Evolutionary conservation across 2,888 invertebrate genomes (phyloP), one percentile per base, ranked within the genome.

Genomic region (Dryocosmus kuriphilus): DNA sequence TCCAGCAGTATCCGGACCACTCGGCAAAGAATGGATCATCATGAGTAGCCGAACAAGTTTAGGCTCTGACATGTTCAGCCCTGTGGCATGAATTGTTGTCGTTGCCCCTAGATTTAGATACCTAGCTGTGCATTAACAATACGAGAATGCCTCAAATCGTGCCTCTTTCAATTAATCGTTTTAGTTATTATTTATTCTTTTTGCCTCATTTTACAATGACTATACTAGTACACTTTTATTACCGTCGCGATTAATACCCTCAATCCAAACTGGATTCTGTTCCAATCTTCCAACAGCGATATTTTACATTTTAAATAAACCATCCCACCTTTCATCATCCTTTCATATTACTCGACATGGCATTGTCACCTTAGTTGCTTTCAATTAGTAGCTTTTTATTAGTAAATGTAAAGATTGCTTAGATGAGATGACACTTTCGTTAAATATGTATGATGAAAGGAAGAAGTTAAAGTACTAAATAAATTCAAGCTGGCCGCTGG

Each of bases 21-120:
- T 74, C 65, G 61, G 51, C 71, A 78, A 46, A 80, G 79, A 79
- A 80, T 80, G 81, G 83, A 83, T 81, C 83, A 81, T 27, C 83
- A 65, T 32, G 71, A 74, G 76, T 74, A 78, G 78, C 77, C 80
- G 74, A 67, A 19, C 46, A 30, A 71, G 62, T 60, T 79, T 78
- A 75, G 71, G 78, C 41, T 62, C 77, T 81, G 79, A 83, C 74
- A 80, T 79, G 78, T 78, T 87, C 88, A 87, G 86, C 88, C 88
- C 90, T 90, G 89, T 89, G 91, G 91, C 91, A 91, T 91, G 91
- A 91, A 89, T 89, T 87, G 91, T 91, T 91, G 90, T 90, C 89
- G 90, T 91, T 90, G 86, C 88, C 89, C 88, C 80, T 90, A 91
- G 91, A 89, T 84, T 89, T 90, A 90, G 90, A 87, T 87, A 88